These are phyloP conservation scores for Xylocopa sonorina DNA, from an alignment of 1,140 invertebrate genomes.

Conservation along the genomic window DNA sequence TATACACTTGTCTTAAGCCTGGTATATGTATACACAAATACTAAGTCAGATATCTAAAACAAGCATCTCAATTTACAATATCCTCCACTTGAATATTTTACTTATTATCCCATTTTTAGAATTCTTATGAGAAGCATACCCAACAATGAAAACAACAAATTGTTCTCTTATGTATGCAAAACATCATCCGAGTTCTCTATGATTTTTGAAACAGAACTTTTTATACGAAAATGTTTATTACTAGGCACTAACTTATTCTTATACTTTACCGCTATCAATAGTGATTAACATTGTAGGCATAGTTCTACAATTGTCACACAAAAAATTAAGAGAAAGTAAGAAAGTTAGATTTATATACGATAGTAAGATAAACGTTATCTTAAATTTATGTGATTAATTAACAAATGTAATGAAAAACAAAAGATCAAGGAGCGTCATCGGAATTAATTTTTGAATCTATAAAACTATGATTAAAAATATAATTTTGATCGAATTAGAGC, in stretches of 20 bases:
- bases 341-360: constrained; percentile 8
- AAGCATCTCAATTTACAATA: constrained; percentile 2
- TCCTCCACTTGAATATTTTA: not conserved
- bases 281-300: not conserved
- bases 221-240: not conserved
- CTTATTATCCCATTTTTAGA: not conserved
- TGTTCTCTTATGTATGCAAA: not conserved
- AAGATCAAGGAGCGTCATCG: constrained; percentile 1
- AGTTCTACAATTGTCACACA: not conserved
- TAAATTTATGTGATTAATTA: not conserved
- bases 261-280: not conserved
- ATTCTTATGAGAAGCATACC: not conserved
- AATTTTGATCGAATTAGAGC: not conserved
- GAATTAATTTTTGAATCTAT: not conserved
- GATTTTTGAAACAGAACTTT: not conserved
- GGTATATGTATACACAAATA: not conserved
- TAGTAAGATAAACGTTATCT: constrained; percentile 3
- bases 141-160: not conserved
- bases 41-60: constrained; percentile 18
- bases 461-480: constrained; percentile 12
- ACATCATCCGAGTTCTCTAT: not conserved
- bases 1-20: constrained; percentile 7
- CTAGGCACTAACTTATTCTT: constrained; percentile 24
- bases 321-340: constrained; percentile 6
- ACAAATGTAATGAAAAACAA: constrained; percentile 8